These are phyloP conservation scores for Xiphydria camelus DNA, from an alignment of 2,888 invertebrate species.

Conservation along the genomic window DNA sequence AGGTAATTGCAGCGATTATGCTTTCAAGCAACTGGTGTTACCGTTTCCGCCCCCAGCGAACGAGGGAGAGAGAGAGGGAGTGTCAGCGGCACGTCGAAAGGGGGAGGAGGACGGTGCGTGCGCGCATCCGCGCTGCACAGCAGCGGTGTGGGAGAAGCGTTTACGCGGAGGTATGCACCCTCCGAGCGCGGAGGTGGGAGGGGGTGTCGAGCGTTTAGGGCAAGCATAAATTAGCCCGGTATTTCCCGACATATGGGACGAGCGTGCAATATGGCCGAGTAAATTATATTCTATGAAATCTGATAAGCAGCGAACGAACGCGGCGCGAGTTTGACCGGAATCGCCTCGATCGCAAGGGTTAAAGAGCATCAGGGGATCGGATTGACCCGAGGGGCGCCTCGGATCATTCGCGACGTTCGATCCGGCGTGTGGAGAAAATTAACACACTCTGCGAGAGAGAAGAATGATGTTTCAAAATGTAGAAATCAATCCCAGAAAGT, in stretches of 20 bases:
- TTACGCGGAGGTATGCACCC: slow-evolving; percentile 5
- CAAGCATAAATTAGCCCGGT: slow-evolving; percentile 34
- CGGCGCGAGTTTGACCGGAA: too few relatives aligned
- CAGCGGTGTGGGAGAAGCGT: slow-evolving; percentile 1
- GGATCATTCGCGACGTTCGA: too few relatives aligned
- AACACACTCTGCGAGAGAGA: too few relatives aligned
- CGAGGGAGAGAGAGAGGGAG: background rate
- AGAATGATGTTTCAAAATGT: too few relatives aligned
- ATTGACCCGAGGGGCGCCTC: too few relatives aligned
- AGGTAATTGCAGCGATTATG: slow-evolving; percentile 54
- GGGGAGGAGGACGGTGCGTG: background rate
- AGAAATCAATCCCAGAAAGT: too few relatives aligned
- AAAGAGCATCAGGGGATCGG: too few relatives aligned
- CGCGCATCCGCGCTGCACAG: background rate
- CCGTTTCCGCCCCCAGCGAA: slow-evolving; percentile 19
- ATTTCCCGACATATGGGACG: slow-evolving; percentile 37
- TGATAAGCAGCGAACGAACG: slow-evolving; percentile 23
- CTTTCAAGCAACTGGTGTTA: slow-evolving; percentile 49
- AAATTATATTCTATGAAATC: slow-evolving; percentile 22
- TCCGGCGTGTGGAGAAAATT: too few relatives aligned
- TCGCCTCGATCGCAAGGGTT: too few relatives aligned
- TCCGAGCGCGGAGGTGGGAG: slow-evolving; percentile 20
- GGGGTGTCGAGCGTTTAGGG: slow-evolving; percentile 48
- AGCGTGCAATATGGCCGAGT: slow-evolving; percentile 36
- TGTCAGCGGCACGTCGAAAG: background rate